These are phyloP conservation scores for Zosterops borbonicus DNA, from an alignment of 2,113 vertebrate genomes.

Conservation along the genomic window DNA sequence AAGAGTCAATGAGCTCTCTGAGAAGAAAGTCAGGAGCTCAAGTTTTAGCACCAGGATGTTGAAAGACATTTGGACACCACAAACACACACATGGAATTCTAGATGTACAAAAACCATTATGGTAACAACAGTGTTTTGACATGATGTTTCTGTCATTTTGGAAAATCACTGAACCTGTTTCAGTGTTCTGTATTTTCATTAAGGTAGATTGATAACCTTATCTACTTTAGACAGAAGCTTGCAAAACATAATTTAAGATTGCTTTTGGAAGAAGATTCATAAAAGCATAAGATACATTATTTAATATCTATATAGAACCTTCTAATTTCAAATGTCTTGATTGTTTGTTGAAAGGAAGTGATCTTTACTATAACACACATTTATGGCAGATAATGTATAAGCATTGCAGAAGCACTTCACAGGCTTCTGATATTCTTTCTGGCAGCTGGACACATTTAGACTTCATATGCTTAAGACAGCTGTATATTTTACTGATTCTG, in stretches of 20 bases:
- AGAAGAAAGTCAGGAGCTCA: background rate
- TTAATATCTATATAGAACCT: background rate
- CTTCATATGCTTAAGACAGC: constrained; percentile 20
- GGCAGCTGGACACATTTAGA: constrained; percentile 19
- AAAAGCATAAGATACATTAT: background rate
- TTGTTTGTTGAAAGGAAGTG: background rate
- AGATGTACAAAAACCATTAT: background rate
- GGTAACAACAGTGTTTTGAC: background rate
- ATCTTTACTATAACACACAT: background rate
- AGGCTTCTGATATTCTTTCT: background rate
- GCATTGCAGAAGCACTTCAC: background rate
- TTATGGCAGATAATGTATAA: background rate
- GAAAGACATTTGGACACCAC: background rate
- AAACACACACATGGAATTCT: background rate
- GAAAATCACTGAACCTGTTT: background rate
- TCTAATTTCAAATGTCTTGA: background rate
- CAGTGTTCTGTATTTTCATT: background rate
- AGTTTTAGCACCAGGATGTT: background rate
- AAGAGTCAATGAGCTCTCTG: background rate
- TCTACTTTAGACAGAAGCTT: background rate
- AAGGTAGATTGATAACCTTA: background rate
- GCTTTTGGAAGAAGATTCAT: background rate
- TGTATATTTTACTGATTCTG: constrained; percentile 27
- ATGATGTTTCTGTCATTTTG: background rate
- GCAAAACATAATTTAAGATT: background rate